Conservation (phyloP, 2,888 invertebrate genomes). For the Sarcophaga caerulescens region DNA sequence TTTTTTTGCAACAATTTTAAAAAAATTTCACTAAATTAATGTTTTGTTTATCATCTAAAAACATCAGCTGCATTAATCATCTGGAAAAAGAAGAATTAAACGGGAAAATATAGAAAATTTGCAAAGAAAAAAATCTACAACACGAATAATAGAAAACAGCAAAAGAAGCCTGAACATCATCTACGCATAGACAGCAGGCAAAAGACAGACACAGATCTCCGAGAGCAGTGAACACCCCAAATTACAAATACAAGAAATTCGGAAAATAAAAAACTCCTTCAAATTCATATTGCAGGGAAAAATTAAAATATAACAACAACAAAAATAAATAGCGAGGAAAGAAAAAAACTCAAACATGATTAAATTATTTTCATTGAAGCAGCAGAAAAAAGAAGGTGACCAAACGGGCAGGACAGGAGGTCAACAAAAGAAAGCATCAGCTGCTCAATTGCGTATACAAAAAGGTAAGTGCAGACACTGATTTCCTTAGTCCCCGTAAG, state of each 20-base stretch:
- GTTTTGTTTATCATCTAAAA: constrained; percentile 1
- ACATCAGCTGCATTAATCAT: neutral
- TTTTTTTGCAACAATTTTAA: constrained; percentile 16
- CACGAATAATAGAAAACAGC: constrained; percentile 12
- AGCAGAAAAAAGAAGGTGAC: constrained; percentile 99
- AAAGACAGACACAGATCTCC: constrained; percentile 27
- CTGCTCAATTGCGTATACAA: constrained; percentile 97
- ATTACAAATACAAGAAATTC: constrained; percentile 46
- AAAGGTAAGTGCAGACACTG: constrained; percentile 87
- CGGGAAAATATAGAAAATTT: constrained; percentile 4
- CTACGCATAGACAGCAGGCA: constrained; percentile 47
- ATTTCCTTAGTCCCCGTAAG: too few relatives aligned
- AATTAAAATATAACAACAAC: constrained; percentile 25
- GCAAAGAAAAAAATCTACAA: neutral
- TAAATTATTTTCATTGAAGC: constrained; percentile 98
- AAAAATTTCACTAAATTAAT: neutral
- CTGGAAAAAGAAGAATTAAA: constrained; percentile 7
- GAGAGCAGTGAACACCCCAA: constrained; percentile 45
- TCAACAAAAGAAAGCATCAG: constrained; percentile 95
- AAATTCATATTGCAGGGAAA: neutral
- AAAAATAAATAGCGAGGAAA: constrained; percentile 19
- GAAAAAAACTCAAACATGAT: constrained; percentile 86
- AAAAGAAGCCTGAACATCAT: constrained; percentile 37
- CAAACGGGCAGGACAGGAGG: constrained; percentile 88
- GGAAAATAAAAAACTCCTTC: constrained; percentile 18